A percentile compares a stretch with the other conserved stretches of the same genome.
Conservation (phyloP, 2,113 vertebrate species). For the Gymnarchus niloticus region DNA sequence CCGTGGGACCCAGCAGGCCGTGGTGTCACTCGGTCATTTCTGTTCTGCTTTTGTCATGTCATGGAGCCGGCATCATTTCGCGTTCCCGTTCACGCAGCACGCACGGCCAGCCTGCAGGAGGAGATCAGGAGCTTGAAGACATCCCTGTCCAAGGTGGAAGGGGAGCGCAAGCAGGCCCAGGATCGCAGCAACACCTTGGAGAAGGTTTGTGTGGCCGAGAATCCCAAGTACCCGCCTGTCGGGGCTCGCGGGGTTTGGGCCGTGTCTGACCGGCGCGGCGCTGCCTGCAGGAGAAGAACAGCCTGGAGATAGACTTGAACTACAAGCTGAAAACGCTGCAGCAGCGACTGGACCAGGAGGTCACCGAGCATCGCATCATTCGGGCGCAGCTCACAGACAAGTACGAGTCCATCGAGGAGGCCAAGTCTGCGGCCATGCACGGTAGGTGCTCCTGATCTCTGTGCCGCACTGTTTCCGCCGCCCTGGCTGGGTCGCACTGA, state of each 20-base stretch:
- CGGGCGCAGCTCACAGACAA: constrained; percentile 91
- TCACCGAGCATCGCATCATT: constrained; percentile 87
- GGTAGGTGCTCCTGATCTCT: constrained; percentile 63
- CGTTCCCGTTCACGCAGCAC: constrained; percentile 58
- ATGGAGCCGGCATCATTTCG: no score
- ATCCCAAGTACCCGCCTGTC: neutral
- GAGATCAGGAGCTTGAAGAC: constrained; percentile 84
- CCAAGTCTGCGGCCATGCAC: constrained; percentile 87
- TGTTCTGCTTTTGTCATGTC: no score
- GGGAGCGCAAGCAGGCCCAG: constrained; percentile 84
- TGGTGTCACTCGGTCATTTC: no score
- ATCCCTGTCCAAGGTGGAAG: constrained; percentile 81
- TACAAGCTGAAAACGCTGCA: constrained; percentile 93
- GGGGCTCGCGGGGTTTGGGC: no score
- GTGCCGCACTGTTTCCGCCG: neutral
- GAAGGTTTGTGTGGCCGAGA: constrained; percentile 67
- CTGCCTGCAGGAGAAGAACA: constrained; percentile 84
- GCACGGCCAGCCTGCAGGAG: constrained; percentile 83
- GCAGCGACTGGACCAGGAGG: constrained; percentile 88
- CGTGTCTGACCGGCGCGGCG: neutral
- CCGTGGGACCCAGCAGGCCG: no score
- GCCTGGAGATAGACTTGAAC: constrained; percentile 93
- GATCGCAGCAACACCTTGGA: constrained; percentile 88
- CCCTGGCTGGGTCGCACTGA: neutral
- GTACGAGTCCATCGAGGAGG: constrained; percentile 93